Evolutionary conservation across 2,113 vertebrate species (phyloP), one percentile per base, ranked within the genome.

Genomic region (Ivindomyrus marchei): DNA sequence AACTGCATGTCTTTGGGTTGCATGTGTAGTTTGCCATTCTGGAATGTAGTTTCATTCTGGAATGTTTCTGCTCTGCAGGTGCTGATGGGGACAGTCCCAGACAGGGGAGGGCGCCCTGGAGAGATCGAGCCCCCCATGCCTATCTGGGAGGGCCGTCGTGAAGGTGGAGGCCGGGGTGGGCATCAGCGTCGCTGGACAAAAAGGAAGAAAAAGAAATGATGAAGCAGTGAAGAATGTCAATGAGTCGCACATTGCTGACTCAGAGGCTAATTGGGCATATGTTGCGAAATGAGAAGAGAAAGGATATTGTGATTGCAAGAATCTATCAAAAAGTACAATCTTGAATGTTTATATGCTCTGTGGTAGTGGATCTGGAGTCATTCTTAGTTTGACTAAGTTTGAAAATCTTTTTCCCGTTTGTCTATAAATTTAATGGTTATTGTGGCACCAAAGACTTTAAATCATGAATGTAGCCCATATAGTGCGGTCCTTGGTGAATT

Each of bases 121-220:
- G 97, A 98, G 92, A 95, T 98, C 0, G 97, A 98, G 90, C 93
- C 96, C 0, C 97, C 97, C 0, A 98, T 98, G 97, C 97, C 97
- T 8, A 6, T 0, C 0, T 98, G 97, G 96, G 93, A 92, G 88
- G 93, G 91, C 36, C 92, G 96, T 58, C 94, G 94, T 90, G 92
- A 96, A 1, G 95, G 95, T 24, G 93, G 94, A 84, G 74, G 84
- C 36, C 31, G 85, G 52, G 93, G 93, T 39, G 92, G 91, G 88
- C 92, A 92, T 42, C 87, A 91, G 45, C 92, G 92, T 84, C 92
- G 86, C 31, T 89, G 85, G 1, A 96, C 93, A 92, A 95, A 95
- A 90, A 95, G 94, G 90, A 92, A 90, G 4, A 85, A 27, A 36
- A 89, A 89, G 53, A 89, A 31, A 31, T 10, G 58, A 42, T 45